Conservation (phyloP, 2,888 invertebrate species). For the Diploptera punctata region DNA sequence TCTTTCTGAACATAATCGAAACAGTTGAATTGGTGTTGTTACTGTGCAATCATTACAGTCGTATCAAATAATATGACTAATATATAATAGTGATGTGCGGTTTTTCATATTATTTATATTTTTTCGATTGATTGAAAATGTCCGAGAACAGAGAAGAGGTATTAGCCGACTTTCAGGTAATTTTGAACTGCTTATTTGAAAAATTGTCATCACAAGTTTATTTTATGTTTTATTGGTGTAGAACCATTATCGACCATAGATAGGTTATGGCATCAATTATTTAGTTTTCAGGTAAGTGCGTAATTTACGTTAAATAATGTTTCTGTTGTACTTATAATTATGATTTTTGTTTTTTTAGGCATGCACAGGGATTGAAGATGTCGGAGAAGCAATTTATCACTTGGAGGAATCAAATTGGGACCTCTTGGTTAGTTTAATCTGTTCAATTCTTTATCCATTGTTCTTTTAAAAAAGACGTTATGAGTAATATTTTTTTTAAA, state of each 20-base stretch:
- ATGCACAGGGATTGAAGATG: conserved; percentile 90
- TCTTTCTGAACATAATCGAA: conserved; percentile 14
- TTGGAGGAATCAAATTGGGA: conserved; percentile 89
- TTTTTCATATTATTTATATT: conserved; percentile 11
- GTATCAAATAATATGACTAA: conserved; percentile 32
- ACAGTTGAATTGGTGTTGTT: conserved; percentile 26
- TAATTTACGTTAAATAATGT: too few relatives aligned
- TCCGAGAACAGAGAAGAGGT: conserved; percentile 87
- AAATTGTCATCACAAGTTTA: too few relatives aligned
- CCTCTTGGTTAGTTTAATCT: conserved; percentile 76
- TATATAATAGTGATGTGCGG: conserved; percentile 9
- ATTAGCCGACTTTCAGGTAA: conserved; percentile 89
- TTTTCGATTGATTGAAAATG: conserved; percentile 57
- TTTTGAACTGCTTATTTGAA: too few relatives aligned
- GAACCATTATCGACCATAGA: background rate
- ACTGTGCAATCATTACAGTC: conserved; percentile 26
- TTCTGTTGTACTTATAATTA: conserved; percentile 42
- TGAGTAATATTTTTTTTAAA: too few relatives aligned
- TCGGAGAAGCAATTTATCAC: conserved; percentile 83
- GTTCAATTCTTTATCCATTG: too few relatives aligned
- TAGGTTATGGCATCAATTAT: background rate
- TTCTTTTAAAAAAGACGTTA: too few relatives aligned
- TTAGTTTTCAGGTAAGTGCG: background rate
- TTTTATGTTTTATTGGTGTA: too few relatives aligned
- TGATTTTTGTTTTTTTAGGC: conserved; percentile 64